These are phyloP conservation scores for Salvelinus namaycush DNA, from an alignment of 2,113 vertebrate genomes.

Conservation along the genomic window DNA sequence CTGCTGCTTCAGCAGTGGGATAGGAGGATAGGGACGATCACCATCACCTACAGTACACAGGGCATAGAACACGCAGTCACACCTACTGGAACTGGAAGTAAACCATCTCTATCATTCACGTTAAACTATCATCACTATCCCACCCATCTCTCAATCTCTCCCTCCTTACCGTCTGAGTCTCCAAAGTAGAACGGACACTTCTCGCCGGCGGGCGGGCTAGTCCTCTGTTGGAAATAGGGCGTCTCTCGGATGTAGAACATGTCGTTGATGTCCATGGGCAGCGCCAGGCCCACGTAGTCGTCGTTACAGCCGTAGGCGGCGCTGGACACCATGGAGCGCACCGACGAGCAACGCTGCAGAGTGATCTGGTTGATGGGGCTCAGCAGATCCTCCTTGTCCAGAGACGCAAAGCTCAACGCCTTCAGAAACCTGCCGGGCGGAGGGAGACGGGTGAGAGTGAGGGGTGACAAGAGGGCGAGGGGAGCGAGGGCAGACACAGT, in stretches of 20 bases:
- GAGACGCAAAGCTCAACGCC: slow-evolving; percentile 95
- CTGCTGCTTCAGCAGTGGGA: slow-evolving; percentile 84
- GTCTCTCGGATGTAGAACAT: slow-evolving; percentile 94
- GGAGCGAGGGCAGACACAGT: background rate
- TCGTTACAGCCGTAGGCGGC: slow-evolving; percentile 89
- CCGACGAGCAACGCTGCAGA: slow-evolving; percentile 94
- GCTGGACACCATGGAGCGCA: slow-evolving; percentile 96
- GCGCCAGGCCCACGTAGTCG: slow-evolving; percentile 93
- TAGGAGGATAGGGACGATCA: slow-evolving; percentile 47
- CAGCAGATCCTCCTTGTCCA: slow-evolving; percentile 97
- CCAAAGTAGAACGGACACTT: slow-evolving; percentile 80
- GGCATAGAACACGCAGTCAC: background rate
- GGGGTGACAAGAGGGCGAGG: slow-evolving; percentile 6
- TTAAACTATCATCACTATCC: background rate
- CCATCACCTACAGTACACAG: background rate
- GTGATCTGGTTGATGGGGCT: slow-evolving; percentile 97
- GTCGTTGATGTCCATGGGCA: slow-evolving; percentile 92
- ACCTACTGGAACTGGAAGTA: background rate
- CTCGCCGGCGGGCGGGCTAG: slow-evolving; percentile 86
- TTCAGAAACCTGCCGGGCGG: slow-evolving; percentile 89
- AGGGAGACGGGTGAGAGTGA: slow-evolving; percentile 43
- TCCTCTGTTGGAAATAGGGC: slow-evolving; percentile 94
- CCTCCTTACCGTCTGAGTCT: slow-evolving; percentile 76
- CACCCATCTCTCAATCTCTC: background rate
- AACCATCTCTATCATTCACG: no score